Evolutionary conservation across 2,888 invertebrate species (phyloP), one percentile per base, ranked within the genome.

Genomic region (Mythimna vitellina): DNA sequence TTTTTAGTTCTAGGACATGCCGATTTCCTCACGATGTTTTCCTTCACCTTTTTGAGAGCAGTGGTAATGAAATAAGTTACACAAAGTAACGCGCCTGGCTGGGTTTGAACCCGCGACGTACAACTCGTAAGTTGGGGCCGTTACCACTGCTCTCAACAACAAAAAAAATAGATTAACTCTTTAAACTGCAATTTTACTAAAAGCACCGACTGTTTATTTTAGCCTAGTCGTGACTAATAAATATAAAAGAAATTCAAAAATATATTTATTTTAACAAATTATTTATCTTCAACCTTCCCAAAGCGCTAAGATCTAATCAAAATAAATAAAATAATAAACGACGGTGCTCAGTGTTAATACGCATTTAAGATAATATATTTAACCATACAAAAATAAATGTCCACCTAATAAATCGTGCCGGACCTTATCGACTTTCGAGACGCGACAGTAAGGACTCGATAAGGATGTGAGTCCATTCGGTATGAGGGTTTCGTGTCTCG

Each of bases 301-400:
- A 84, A 78, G 70, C 73, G 73, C 77, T 78, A 76, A 78, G 80
- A 89, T 89, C 89, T 87, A 87, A 92, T 90, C 90, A 87, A 90
- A 93, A 91, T 89, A 91, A 93, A 90, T 89, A 88, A 89, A 90
- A 91, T 90, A 92, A 92, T 89, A 92, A 93, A 93, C 90, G 92
- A 91, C 89, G 85, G 90, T 94, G 95, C 93, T 93, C 94, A 92
- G 91, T 94, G 94, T 95, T 95, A 95, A 95, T 95, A 94, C 91
- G 94, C 94, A 93, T 96, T 96, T 95, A 95, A 95, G 96, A 96
- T 95, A 95, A 95, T 95, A 95, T 95, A 95, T 95, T 94, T 94
- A 91, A 93, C 92, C 88, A 89, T 92, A 93, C 91, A 93, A 93
- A 95, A 95, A 94, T 94, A 95, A 95, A 94, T 95, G 94, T 93